Conservation (phyloP, 1,140 invertebrate species). For the Heliconius melpomene region DNA sequence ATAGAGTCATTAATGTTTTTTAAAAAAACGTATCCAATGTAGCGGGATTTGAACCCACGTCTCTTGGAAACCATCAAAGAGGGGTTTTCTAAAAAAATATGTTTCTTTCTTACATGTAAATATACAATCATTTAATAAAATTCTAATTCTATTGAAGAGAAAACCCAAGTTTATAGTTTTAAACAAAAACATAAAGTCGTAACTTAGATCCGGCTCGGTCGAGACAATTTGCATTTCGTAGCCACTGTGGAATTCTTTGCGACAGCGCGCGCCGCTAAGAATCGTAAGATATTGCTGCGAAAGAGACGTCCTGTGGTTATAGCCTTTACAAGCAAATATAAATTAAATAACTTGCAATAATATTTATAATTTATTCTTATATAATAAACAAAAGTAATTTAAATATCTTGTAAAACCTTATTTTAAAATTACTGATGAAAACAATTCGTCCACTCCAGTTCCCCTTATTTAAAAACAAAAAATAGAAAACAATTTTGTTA, state of each 20-base stretch:
- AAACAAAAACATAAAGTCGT: slow-evolving; percentile 2
- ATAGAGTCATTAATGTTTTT: too few species aligned
- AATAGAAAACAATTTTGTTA: too few species aligned
- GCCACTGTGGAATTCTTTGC: slow-evolving; percentile 48
- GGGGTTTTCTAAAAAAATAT: too few species aligned
- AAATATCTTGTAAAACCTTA: neutral
- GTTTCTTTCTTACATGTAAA: neutral
- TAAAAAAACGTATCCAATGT: too few species aligned
- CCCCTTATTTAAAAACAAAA: too few species aligned
- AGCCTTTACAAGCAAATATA: neutral
- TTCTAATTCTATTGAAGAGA: neutral
- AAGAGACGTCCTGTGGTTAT: neutral
- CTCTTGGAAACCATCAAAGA: too few species aligned
- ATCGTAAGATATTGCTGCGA: slow-evolving; percentile 25
- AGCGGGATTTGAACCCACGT: too few species aligned
- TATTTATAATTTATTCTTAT: neutral
- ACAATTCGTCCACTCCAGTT: too few species aligned
- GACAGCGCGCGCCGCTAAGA: slow-evolving; percentile 28
- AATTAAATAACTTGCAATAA: neutral
- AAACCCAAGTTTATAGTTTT: neutral
- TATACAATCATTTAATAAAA: neutral
- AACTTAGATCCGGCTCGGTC: slow-evolving; percentile 48
- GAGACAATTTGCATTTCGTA: slow-evolving; percentile 50
- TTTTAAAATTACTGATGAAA: too few species aligned
- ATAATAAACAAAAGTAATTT: neutral